A percentile compares a stretch with the other conserved stretches of the same genome.
Evolutionary conservation across 2,797 vertebrate species (phyloP).

Genomic region (Sylvilagus floridanus): DNA sequence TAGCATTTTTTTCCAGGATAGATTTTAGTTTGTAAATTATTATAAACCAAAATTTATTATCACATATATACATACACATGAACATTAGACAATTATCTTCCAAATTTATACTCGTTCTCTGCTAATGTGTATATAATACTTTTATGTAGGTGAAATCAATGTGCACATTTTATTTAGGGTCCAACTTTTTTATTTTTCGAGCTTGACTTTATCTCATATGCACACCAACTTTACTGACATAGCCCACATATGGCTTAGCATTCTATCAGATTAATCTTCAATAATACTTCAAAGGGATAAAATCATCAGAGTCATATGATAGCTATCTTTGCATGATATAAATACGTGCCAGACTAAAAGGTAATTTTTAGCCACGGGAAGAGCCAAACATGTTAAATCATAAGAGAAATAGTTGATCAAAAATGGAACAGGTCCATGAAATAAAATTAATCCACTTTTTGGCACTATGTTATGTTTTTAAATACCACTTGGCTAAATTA

Average conservation of each 20-base stretch:
- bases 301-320: constrained; percentile 52
- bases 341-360: constrained; percentile 37
- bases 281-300: constrained; percentile 55
- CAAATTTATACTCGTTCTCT: constrained; percentile 30
- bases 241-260: not conserved
- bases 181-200: constrained; percentile 4
- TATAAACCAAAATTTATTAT: constrained; percentile 20
- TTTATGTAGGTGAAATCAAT: constrained; percentile 33
- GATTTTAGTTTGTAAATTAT: constrained; percentile 57
- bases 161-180: not conserved
- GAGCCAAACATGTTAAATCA: constrained; percentile 58
- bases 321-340: not conserved
- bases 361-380: constrained; percentile 59
- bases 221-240: not conserved
- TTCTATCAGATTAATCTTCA: constrained; percentile 22
- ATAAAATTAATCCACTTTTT: constrained; percentile 72
- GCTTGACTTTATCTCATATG: constrained; percentile 19
- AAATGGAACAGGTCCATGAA: constrained; percentile 23
- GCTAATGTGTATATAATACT: not conserved
- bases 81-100: not conserved
- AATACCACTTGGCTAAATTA: constrained; percentile 71
- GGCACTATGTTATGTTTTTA: constrained; percentile 67
- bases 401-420: constrained; percentile 54
- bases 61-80: not conserved
- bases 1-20: constrained; percentile 45